These are phyloP conservation scores for Andrena trimmerana DNA, from an alignment of 2,888 invertebrate genomes.

Conservation along the genomic window DNA sequence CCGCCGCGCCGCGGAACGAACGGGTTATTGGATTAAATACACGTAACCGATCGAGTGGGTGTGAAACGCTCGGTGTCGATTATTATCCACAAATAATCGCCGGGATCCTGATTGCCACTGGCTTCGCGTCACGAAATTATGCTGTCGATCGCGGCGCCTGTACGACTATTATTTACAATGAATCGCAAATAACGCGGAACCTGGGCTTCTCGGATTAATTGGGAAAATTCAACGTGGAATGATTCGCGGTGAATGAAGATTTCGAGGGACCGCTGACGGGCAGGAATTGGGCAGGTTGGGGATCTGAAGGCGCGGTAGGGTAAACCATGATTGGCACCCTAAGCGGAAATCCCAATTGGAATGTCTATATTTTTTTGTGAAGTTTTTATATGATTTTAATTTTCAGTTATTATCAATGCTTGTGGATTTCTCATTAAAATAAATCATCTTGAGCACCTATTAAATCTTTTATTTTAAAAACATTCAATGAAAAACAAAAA, in stretches of 20 bases:
- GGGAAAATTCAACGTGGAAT: neutral
- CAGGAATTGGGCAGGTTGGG: no score
- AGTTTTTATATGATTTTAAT: no score
- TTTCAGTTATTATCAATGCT: no score
- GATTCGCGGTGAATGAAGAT: neutral
- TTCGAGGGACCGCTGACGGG: no score
- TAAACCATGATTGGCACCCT: no score
- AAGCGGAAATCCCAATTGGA: no score
- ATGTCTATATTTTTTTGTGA: no score
- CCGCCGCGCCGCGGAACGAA: neutral
- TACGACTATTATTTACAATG: neutral
- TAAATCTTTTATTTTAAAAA: no score
- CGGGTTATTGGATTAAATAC: constrained; percentile 53
- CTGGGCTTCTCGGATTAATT: neutral
- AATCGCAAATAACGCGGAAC: constrained; percentile 2
- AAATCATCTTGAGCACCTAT: no score
- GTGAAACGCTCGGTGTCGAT: constrained; percentile 39
- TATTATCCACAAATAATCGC: constrained; percentile 56
- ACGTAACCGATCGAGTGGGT: constrained; percentile 32
- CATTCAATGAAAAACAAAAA: no score
- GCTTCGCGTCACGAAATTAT: constrained; percentile 29
- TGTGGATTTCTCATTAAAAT: no score
- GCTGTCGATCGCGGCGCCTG: constrained; percentile 9
- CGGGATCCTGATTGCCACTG: constrained; percentile 28
- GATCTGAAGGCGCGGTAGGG: no score